phyloP scores from a whole-genome alignment of 2,797 vertebrate species.

The Phalanger gymnotis region DNA sequence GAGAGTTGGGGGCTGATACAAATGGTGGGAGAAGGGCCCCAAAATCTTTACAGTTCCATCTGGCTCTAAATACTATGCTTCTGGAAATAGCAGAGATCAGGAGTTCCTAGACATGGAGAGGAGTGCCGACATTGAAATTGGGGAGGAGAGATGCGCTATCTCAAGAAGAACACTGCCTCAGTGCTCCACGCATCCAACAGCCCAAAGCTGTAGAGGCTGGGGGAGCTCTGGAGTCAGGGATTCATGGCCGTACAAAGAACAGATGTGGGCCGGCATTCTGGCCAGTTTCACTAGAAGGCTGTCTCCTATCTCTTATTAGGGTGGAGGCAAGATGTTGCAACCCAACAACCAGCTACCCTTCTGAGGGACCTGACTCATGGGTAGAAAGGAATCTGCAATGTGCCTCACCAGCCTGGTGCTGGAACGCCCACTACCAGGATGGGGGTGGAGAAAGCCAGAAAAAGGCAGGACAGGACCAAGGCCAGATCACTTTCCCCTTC shows the following conservation, averaged over 20 bases:
- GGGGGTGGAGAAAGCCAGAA: background rate
- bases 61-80: background rate
- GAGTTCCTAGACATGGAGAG: background rate
- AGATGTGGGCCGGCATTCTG: background rate
- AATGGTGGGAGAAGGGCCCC: background rate
- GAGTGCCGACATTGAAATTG: background rate
- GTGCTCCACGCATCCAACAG: background rate
- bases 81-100: background rate
- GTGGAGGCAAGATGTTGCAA: background rate
- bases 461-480: background rate
- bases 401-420: background rate
- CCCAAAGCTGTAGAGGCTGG: background rate
- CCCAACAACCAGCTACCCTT: background rate
- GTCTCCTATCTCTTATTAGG: background rate
- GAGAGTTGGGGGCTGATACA: background rate
- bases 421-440: background rate
- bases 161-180: background rate
- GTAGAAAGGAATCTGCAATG: background rate
- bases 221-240: background rate
- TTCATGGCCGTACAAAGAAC: rapidly evolving
- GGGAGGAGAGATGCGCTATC: background rate
- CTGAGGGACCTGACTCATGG: background rate
- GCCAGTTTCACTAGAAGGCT: background rate
- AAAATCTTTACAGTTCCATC: background rate
- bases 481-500: background rate